phyloP scores from a whole-genome alignment of 1,140 invertebrate genomes.

The Philotrypesis tridentata region DNA sequence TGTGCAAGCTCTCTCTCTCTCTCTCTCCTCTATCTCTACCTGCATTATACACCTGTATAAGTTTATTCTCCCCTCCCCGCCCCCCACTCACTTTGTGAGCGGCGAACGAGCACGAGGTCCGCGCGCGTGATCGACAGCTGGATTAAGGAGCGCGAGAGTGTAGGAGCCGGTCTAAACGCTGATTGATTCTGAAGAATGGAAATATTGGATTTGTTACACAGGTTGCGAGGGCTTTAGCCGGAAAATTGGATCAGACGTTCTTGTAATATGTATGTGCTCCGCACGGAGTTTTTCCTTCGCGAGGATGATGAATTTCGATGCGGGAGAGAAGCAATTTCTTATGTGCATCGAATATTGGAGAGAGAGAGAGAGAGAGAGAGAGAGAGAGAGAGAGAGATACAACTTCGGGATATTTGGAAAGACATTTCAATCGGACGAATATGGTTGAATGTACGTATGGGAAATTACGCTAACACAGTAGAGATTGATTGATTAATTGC shows the following conservation, averaged over 20 bases:
- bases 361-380: no score
- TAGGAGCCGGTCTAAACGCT: background rate
- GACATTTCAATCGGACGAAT: background rate
- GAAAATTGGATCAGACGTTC: background rate
- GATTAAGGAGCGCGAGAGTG: slow-evolving; percentile 5
- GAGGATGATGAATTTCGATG: background rate
- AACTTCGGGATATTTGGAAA: background rate
- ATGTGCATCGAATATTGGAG: background rate
- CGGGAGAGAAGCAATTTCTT: background rate
- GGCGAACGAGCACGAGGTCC: background rate
- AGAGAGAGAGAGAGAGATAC: no score
- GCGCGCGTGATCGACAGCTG: slow-evolving; percentile 10
- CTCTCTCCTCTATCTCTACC: no score
- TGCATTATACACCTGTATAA: no score
- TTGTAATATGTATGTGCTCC: background rate
- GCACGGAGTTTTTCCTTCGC: background rate
- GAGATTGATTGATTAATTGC: no score
- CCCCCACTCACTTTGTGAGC: no score
- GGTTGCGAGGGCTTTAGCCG: background rate
- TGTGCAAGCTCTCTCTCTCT: background rate
- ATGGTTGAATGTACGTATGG: no score
- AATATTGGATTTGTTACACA: background rate
- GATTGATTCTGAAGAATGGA: slow-evolving; percentile 4
- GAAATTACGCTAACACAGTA: no score
- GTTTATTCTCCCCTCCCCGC: no score